Conservation (phyloP, 2,797 vertebrate genomes). For the Myripristis murdjan region DNA sequence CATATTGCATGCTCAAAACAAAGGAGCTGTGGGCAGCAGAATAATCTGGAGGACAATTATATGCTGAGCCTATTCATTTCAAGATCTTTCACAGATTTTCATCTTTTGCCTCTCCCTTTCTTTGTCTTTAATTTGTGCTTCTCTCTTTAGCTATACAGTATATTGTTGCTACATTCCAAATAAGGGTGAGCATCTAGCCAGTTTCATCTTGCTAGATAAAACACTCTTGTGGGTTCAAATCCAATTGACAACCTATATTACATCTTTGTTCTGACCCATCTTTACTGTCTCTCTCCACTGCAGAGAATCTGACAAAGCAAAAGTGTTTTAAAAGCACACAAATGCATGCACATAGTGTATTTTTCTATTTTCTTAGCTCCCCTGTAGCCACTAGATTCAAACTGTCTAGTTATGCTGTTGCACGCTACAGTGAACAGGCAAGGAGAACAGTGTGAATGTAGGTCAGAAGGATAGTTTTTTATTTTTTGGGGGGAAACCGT, state of each 20-base stretch:
- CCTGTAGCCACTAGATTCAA: conserved; percentile 9
- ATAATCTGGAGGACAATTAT: neutral
- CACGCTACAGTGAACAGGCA: conserved; percentile 49
- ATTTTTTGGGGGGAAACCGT: conserved; percentile 25
- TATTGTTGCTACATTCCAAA: neutral
- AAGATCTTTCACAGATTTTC: neutral
- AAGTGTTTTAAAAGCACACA: neutral
- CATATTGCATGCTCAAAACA: neutral
- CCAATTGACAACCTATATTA: too few relatives aligned
- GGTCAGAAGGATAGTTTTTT: conserved; percentile 53
- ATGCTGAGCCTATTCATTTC: neutral
- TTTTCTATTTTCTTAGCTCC: conserved; percentile 6
- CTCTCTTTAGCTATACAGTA: neutral
- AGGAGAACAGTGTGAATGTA: conserved; percentile 64
- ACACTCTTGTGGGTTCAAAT: too few relatives aligned
- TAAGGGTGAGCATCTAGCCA: neutral
- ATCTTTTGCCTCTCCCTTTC: neutral
- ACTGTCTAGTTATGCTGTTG: neutral
- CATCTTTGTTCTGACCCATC: too few relatives aligned
- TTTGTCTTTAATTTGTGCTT: too few relatives aligned
- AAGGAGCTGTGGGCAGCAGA: neutral
- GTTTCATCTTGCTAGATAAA: neutral
- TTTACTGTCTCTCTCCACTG: too few relatives aligned
- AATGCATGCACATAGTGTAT: neutral
- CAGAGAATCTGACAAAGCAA: neutral